Evolutionary conservation across 2,888 invertebrate species (phyloP).

Genomic region (Chrysodeixis includens): DNA sequence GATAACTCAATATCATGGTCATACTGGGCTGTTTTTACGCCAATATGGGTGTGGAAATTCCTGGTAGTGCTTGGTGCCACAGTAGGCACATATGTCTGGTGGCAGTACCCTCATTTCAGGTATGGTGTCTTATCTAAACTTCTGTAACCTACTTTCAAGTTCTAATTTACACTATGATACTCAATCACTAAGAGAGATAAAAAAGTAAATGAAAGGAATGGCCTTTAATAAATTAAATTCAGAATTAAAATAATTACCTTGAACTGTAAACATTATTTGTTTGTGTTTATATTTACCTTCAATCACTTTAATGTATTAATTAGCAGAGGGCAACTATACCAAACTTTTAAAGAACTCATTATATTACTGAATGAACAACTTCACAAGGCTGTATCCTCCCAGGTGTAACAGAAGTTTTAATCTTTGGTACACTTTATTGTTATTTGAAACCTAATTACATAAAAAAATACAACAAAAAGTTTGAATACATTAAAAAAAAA

Average conservation of each 20-base stretch:
- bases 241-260: neutral
- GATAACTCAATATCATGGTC: constrained; percentile 97
- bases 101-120: constrained; percentile 98
- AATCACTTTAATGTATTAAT: neutral
- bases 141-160: neutral
- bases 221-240: neutral
- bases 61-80: constrained; percentile 97
- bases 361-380: too few species aligned
- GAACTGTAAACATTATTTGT: neutral
- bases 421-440: too few species aligned
- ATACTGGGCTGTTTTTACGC: constrained; percentile 98
- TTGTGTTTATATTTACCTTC: neutral
- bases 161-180: neutral
- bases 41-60: constrained; percentile 99
- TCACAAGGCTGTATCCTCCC: too few species aligned
- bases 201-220: neutral
- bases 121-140: constrained; percentile 69
- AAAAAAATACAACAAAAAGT: too few species aligned
- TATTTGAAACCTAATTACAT: too few species aligned
- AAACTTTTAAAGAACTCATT: too few species aligned
- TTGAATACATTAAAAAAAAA: too few species aligned
- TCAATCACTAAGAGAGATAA: neutral
- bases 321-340: neutral
- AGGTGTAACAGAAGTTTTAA: too few species aligned
- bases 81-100: constrained; percentile 98